Conservation (phyloP, 1,140 invertebrate species). For the Melipona quadrifasciata region DNA sequence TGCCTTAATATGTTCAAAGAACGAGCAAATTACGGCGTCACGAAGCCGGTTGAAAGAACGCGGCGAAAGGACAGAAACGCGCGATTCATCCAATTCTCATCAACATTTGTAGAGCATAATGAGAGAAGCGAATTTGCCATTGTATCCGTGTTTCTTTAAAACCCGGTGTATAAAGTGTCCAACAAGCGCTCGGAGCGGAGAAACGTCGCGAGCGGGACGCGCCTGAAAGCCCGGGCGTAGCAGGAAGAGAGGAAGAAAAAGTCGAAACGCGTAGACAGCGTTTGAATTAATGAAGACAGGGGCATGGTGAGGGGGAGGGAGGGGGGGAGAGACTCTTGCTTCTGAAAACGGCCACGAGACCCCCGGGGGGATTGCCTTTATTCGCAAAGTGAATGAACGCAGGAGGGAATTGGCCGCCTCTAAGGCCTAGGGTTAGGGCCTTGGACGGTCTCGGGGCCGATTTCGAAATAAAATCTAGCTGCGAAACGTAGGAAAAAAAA, state of each 20-base stretch:
- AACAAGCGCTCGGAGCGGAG: neutral
- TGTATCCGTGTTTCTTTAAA: neutral
- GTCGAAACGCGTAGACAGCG: neutral
- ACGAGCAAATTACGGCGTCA: neutral
- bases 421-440: conserved; percentile 33
- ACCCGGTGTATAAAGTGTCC: neutral
- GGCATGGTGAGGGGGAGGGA: neutral
- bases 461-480: conserved; percentile 34
- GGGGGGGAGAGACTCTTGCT: neutral
- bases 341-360: neutral
- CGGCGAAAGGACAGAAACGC: neutral
- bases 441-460: neutral
- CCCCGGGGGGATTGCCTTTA: neutral
- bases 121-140: neutral
- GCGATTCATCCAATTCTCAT: neutral
- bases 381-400: conserved; percentile 32
- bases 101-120: neutral
- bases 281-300: conserved; percentile 28
- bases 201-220: neutral
- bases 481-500: neutral
- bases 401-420: conserved; percentile 9
- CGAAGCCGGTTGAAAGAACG: neutral
- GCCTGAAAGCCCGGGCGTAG: neutral
- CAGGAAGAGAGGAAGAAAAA: neutral
- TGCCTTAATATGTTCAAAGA: neutral